These are phyloP conservation scores for Amiota communis DNA, from an alignment of 2,888 invertebrate species.

Conservation along the genomic window DNA sequence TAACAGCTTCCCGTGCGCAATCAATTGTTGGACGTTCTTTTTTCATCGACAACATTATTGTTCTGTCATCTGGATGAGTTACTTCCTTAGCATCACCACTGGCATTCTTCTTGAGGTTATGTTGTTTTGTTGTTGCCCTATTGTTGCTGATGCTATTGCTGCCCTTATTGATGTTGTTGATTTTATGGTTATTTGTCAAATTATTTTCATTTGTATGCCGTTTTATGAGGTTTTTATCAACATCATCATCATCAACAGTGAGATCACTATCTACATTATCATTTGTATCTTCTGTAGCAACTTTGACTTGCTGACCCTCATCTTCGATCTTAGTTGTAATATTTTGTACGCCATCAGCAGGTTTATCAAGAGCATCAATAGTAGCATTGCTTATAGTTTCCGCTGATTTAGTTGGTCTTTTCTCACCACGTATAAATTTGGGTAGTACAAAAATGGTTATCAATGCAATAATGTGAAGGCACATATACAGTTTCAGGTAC, in stretches of 20 bases:
- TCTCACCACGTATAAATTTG: conserved; percentile 67
- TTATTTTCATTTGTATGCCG: conserved; percentile 40
- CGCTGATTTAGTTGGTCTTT: conserved; percentile 42
- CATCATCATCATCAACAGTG: conserved; percentile 40
- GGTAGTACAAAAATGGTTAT: conserved; percentile 71
- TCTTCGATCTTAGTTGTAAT: conserved; percentile 12
- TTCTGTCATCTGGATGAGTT: neutral
- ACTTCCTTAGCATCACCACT: conserved; percentile 7
- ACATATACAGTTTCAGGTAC: conserved; percentile 74
- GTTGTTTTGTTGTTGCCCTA: conserved; percentile 1
- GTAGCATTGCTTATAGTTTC: neutral
- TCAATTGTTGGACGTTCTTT: conserved; percentile 41
- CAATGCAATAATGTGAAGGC: conserved; percentile 73
- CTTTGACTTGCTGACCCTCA: neutral
- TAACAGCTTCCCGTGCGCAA: conserved; percentile 68
- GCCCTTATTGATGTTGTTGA: neutral
- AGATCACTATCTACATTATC: conserved; percentile 46
- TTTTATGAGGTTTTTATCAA: conserved; percentile 41
- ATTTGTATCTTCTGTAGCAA: neutral
- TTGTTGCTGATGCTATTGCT: conserved; percentile 7
- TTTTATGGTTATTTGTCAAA: conserved; percentile 23
- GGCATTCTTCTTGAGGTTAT: neutral
- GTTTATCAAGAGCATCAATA: neutral
- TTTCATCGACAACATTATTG: conserved; percentile 41
- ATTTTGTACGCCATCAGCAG: conserved; percentile 20